Conservation (phyloP, 2,113 vertebrate species). For the Erpornis zantholeuca region DNA sequence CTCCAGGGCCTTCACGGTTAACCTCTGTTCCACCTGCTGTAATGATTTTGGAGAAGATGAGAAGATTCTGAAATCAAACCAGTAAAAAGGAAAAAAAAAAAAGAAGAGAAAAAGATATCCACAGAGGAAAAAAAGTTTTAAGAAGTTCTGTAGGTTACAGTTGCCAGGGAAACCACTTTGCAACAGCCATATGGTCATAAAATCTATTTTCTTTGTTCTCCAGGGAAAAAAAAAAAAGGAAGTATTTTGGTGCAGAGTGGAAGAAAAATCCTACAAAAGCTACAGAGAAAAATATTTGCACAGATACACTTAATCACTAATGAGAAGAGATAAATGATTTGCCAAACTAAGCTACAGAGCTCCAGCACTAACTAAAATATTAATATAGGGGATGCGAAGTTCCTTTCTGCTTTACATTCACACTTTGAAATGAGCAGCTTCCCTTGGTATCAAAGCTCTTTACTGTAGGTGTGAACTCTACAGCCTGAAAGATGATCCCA, state of each 20-base stretch:
- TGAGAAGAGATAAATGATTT: slow-evolving; percentile 9
- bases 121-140: slow-evolving; percentile 17
- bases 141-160: slow-evolving; percentile 28
- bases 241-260: background rate
- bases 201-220: slow-evolving; percentile 16
- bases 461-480: background rate
- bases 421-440: background rate
- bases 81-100: background rate
- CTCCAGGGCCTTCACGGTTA: background rate
- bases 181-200: slow-evolving; percentile 10
- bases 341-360: background rate
- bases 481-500: background rate
- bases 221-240: background rate
- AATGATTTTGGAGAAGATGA: slow-evolving; percentile 9
- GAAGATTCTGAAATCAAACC: slow-evolving; percentile 41
- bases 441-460: background rate
- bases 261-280: background rate
- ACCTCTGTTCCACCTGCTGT: background rate
- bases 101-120: background rate
- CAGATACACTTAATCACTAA: slow-evolving; percentile 5
- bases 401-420: background rate
- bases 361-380: background rate
- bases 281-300: background rate
- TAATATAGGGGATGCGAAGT: fast-evolving
- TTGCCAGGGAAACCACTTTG: slow-evolving; percentile 57